Evolutionary conservation across 2,797 vertebrate species (phyloP), one percentile per base, ranked within the genome.

Genomic region (Chaetophractus vellerosus): DNA sequence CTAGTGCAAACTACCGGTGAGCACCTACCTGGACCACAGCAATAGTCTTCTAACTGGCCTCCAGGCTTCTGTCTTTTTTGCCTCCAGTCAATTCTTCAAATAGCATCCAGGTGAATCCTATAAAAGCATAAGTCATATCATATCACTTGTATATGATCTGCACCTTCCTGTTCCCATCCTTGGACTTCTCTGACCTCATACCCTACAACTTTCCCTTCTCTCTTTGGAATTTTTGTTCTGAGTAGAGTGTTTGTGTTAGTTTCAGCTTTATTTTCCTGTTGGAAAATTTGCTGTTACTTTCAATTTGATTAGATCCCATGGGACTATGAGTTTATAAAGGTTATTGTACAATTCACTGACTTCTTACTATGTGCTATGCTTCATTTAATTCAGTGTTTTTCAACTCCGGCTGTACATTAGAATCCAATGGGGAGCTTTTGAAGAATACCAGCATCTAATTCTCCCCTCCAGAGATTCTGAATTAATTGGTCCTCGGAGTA

Each of bases 221-320:
- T 75, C 18, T 80, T 33, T 33, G 68, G 48, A 31, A 45, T 21
- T 75, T 81, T 55, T 38, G n/a, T n/a, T 33, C 19, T 8, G 15
- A 52, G n/a, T 59, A 79, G 38, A 41, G 28, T 6, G 64, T 28
- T n/a, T 61, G 14, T 59, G 18, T 72, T 82, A 33, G 24, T 71
- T 87, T 83, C n/a, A 31, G 24, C 63, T 93, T 71, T 83, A 57
- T 79, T 83, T 87, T 88, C 63, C n/a, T 57, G 18, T 85, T 52
- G 21, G 31, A 38, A 38, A 38, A 38, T 38, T 59, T 23, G 12
- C 31, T 63, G 9, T 75, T 59, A 74, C 21, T 89, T 72, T 90
- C 45, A 90, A 33, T 89, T 93, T 85, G 38, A 64, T 28, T 38
- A 78, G 38, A 81, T 88, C 9, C 55, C 28, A 36, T 45, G 26